Percentiles rank a stretch among this genome's conserved stretches.
Conservation (phyloP, 2,113 vertebrate genomes). For the Anthoscopus minutus region DNA sequence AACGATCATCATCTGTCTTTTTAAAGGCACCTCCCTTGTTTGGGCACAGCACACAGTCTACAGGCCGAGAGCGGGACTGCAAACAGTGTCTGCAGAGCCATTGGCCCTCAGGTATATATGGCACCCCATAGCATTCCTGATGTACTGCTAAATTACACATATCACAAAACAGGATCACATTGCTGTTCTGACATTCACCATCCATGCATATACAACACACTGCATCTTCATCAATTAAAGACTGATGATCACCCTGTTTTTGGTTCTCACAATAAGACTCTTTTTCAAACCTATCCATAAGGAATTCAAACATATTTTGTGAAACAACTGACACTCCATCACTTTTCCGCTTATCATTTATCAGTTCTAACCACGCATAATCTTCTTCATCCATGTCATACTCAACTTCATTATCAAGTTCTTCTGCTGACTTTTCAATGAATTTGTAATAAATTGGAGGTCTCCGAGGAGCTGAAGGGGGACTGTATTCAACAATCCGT, state of each 20-base stretch:
- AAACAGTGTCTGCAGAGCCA: conserved; percentile 97
- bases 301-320: conserved; percentile 92
- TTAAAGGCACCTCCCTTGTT: conserved; percentile 96
- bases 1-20: conserved; percentile 93
- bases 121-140: conserved; percentile 98
- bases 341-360: conserved; percentile 86
- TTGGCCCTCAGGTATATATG: conserved; percentile 96
- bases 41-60: conserved; percentile 91
- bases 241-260: conserved; percentile 84
- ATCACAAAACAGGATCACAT: conserved; percentile 96
- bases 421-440: conserved; percentile 88
- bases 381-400: conserved; percentile 99
- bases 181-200: conserved; percentile 93
- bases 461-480: conserved; percentile 85
- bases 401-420: conserved; percentile 94
- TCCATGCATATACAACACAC: conserved; percentile 97
- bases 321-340: conserved; percentile 90
- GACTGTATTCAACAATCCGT: conserved; percentile 90
- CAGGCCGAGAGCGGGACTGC: conserved; percentile 82
- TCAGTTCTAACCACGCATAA: conserved; percentile 92
- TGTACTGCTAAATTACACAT: conserved; percentile 94
- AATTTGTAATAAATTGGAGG: conserved; percentile 84
- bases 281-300: conserved; percentile 96
- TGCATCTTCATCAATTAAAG: conserved; percentile 88
- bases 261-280: conserved; percentile 89